Percentiles rank a stretch among this genome's conserved stretches.
Conservation (phyloP, 2,888 invertebrate genomes). For the Pheosia gnoma region DNA sequence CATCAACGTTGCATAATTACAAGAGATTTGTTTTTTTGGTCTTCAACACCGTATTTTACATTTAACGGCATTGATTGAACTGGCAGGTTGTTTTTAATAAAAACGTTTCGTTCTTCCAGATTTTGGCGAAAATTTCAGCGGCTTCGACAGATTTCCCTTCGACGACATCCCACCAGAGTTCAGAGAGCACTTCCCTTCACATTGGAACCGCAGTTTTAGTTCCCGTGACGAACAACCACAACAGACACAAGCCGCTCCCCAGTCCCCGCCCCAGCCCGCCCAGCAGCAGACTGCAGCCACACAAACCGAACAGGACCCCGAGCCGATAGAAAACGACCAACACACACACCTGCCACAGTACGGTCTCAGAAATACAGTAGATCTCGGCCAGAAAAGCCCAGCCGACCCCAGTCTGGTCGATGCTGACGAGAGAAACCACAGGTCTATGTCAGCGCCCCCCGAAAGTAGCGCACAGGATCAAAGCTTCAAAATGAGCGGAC, state of each 20-base stretch:
- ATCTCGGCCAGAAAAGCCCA: conserved; percentile 88
- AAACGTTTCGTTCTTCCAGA: conserved; percentile 71
- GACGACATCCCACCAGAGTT: conserved; percentile 81
- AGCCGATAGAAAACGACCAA: conserved; percentile 48
- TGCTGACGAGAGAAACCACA: conserved; percentile 85
- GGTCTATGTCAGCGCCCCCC: conserved; percentile 93
- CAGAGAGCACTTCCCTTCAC: conserved; percentile 76
- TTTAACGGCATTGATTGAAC: too few species aligned
- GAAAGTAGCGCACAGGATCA: conserved; percentile 67
- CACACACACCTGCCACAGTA: conserved; percentile 83
- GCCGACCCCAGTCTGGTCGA: conserved; percentile 78
- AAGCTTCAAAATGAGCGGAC: conserved; percentile 66
- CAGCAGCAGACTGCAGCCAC: conserved; percentile 67
- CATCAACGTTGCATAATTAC: too few species aligned
- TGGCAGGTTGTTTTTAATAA: conserved; percentile 37
- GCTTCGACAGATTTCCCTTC: conserved; percentile 82
- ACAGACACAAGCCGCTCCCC: conserved; percentile 44
- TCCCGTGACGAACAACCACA: conserved; percentile 60
- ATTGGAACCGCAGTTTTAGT: conserved; percentile 73
- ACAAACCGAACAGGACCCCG: conserved; percentile 68
- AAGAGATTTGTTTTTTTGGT: too few species aligned
- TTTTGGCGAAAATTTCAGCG: conserved; percentile 75
- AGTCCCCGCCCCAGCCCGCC: conserved; percentile 46
- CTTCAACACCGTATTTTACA: too few species aligned
- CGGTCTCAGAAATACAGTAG: conserved; percentile 90